Conservation (phyloP, 2,888 invertebrate genomes). For the Ochlodes sylvanus region DNA sequence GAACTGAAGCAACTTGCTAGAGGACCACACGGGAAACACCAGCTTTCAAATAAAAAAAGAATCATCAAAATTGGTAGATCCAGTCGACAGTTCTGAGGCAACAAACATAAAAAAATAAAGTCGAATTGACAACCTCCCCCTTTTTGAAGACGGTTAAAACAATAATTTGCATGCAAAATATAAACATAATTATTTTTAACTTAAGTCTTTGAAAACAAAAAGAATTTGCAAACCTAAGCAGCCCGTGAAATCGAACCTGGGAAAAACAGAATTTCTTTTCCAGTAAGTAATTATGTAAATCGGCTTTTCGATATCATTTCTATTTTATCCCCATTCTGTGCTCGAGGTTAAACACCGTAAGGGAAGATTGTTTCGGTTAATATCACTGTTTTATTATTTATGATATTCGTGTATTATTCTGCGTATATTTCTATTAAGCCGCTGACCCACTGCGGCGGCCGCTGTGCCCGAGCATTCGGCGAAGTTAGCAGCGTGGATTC, state of each 20-base stretch:
- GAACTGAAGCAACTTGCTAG: no score
- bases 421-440: no score
- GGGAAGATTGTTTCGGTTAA: not conserved
- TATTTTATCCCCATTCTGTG: not conserved
- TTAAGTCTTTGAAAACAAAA: not conserved
- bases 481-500: no score
- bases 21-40: no score
- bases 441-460: no score
- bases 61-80: no score
- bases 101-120: no score
- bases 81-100: no score
- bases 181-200: not conserved
- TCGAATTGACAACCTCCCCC: no score
- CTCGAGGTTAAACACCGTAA: not conserved
- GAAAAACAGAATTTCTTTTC: not conserved
- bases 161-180: not conserved
- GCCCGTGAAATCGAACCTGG: not conserved
- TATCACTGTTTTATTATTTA: not conserved
- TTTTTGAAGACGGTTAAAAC: no score
- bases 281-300: constrained; percentile 7
- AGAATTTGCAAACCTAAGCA: not conserved
- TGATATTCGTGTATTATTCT: not conserved
- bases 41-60: no score
- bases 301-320: not conserved
- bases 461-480: no score